Evolutionary conservation across 92 coral and sea anemone genomes (phyloP).

Genomic region (Heliopora coerulea): DNA sequence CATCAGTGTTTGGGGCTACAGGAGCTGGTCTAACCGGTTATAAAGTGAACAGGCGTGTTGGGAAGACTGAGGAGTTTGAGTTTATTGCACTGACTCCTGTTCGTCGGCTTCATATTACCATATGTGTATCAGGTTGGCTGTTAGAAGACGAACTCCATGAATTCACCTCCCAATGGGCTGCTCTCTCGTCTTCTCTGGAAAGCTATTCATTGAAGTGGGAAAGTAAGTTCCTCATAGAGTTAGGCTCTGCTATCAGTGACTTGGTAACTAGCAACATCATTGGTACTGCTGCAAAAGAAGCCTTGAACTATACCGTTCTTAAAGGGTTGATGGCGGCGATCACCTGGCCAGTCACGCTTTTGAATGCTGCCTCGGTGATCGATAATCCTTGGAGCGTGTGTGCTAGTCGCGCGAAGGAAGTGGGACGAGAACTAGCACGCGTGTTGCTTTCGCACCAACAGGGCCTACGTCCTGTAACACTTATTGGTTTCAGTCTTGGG

Average conservation of each 20-base stretch:
- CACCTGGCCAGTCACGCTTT: constrained; percentile 74
- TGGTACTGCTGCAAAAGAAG: constrained; percentile 61
- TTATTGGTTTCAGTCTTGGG: constrained; percentile 89
- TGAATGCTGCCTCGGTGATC: constrained; percentile 66
- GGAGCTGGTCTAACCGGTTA: constrained; percentile 93
- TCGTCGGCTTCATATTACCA: constrained; percentile 60
- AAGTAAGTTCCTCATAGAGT: constrained; percentile 67
- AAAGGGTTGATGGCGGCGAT: constrained; percentile 72
- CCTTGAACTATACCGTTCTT: constrained; percentile 68
- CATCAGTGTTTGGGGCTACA: constrained; percentile 90
- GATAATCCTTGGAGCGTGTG: constrained; percentile 96
- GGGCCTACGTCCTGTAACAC: constrained; percentile 82
- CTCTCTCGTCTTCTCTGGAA: constrained; percentile 61
- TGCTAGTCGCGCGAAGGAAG: constrained; percentile 71
- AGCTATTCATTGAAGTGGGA: constrained; percentile 82
- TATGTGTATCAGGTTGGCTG: constrained; percentile 87
- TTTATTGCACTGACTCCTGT: constrained; percentile 57
- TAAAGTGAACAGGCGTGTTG: constrained; percentile 70
- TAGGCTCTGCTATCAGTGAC: constrained; percentile 65
- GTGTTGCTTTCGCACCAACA: constrained; percentile 69
- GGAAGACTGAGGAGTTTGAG: constrained; percentile 67
- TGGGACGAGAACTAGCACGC: constrained; percentile 74
- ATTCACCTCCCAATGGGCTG: constrained; percentile 71
- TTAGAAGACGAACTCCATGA: constrained; percentile 50
- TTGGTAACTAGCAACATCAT: constrained; percentile 55